A percentile compares a stretch with the other conserved stretches of the same genome.
Evolutionary conservation across 2,888 invertebrate species (phyloP).

Genomic region (Empis livida): DNA sequence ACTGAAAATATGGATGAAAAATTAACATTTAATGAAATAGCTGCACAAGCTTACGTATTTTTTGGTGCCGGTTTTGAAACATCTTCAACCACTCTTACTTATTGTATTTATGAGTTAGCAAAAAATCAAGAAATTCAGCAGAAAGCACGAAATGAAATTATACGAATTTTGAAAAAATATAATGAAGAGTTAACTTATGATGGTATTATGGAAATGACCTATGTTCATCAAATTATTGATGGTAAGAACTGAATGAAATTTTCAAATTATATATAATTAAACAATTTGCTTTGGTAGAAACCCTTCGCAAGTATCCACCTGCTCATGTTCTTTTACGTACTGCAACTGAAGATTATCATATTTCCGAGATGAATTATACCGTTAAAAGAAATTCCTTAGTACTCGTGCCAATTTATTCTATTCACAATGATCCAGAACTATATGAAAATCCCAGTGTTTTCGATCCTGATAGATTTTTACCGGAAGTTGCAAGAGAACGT

Average conservation of each 20-base stretch:
- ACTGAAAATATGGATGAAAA: conserved; percentile 14
- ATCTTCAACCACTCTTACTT: conserved; percentile 38
- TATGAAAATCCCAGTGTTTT: conserved; percentile 27
- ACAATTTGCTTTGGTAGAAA: conserved; percentile 27
- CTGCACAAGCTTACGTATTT: conserved; percentile 43
- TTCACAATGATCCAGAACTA: conserved; percentile 27
- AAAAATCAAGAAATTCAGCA: conserved; percentile 37
- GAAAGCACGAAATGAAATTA: conserved; percentile 34
- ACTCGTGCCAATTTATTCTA: conserved; percentile 18
- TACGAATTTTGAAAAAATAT: conserved; percentile 22
- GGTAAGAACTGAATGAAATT: conserved; percentile 30
- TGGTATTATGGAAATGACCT: conserved; percentile 35
- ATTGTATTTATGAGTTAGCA: conserved; percentile 39
- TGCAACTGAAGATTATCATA: conserved; percentile 17
- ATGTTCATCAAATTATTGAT: conserved; percentile 37
- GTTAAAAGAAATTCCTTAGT: conserved; percentile 19
- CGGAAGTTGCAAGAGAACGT: conserved; percentile 15
- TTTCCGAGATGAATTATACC: conserved; percentile 16
- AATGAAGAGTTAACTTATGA: conserved; percentile 36
- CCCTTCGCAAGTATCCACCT: conserved; percentile 38
- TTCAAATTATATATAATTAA: background rate
- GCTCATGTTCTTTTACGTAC: conserved; percentile 22
- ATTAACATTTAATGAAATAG: conserved; percentile 35
- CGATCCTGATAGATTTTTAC: conserved; percentile 27
- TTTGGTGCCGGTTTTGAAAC: conserved; percentile 44